Evolutionary conservation across 2,113 vertebrate genomes (phyloP).

Genomic region (Scartelaos histophorus): DNA sequence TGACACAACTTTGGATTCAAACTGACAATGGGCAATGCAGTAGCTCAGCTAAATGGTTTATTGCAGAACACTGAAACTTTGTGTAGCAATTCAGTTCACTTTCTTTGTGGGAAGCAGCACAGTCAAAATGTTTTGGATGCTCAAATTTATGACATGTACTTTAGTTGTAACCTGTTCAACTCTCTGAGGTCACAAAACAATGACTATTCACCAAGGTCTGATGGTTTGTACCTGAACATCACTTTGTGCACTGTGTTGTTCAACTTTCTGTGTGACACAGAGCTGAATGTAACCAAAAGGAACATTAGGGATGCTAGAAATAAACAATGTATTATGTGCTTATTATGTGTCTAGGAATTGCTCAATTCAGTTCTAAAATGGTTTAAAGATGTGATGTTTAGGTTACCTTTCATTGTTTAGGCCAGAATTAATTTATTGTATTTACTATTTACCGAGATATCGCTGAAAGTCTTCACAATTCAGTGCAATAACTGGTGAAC

Average conservation of each 20-base stretch:
- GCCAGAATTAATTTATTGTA: neutral
- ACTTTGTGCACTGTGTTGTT: neutral
- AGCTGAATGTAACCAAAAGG: neutral
- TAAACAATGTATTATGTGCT: neutral
- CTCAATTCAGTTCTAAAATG: neutral
- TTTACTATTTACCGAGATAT: neutral
- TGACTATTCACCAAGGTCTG: neutral
- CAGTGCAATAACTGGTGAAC: neutral
- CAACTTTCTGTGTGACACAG: neutral
- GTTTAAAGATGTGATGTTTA: neutral
- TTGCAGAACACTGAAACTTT: neutral
- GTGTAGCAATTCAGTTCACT: neutral
- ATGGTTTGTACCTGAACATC: neutral
- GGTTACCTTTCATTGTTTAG: neutral
- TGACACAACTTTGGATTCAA: neutral
- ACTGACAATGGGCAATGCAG: too few species aligned
- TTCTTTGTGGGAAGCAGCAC: neutral
- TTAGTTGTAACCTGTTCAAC: slow-evolving; percentile 1
- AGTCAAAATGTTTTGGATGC: neutral
- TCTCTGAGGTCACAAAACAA: neutral
- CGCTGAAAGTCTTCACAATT: neutral
- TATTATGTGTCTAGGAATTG: neutral
- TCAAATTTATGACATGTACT: neutral
- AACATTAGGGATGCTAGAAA: neutral
- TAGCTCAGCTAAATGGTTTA: neutral